phyloP scores from a whole-genome alignment of 2,888 invertebrate genomes.

The Polia nebulosa region DNA sequence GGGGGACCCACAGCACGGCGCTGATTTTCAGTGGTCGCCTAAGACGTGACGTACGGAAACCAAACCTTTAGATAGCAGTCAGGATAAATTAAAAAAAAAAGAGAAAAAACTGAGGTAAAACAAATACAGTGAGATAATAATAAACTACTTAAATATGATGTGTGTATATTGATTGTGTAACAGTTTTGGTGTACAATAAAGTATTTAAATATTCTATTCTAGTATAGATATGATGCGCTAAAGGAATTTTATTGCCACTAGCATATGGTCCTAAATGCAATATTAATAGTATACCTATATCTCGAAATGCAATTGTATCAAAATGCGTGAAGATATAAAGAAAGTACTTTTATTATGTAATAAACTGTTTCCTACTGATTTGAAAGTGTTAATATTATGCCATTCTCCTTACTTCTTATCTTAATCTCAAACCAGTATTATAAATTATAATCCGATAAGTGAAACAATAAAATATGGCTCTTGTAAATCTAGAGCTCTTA shows the following conservation, averaged over 20 bases:
- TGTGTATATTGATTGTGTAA: no score
- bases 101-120: no score
- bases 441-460: constrained; percentile 12
- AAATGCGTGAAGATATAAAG: neutral
- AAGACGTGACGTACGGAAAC: no score
- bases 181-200: no score
- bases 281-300: neutral
- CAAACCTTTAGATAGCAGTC: no score
- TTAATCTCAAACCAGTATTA: constrained; percentile 1
- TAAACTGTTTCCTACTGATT: constrained; percentile 29
- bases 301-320: neutral
- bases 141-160: no score
- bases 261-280: neutral
- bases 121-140: no score
- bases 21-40: no score
- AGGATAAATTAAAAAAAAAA: no score
- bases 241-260: neutral
- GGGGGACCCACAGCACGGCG: no score
- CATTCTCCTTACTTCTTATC: constrained; percentile 9
- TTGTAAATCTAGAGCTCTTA: neutral
- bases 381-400: neutral
- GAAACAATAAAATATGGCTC: constrained; percentile 25
- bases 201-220: no score
- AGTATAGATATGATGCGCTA: neutral
- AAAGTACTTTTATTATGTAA: neutral